phyloP scores from a whole-genome alignment of 2,113 vertebrate genomes.

The Coracopsis vasa region DNA sequence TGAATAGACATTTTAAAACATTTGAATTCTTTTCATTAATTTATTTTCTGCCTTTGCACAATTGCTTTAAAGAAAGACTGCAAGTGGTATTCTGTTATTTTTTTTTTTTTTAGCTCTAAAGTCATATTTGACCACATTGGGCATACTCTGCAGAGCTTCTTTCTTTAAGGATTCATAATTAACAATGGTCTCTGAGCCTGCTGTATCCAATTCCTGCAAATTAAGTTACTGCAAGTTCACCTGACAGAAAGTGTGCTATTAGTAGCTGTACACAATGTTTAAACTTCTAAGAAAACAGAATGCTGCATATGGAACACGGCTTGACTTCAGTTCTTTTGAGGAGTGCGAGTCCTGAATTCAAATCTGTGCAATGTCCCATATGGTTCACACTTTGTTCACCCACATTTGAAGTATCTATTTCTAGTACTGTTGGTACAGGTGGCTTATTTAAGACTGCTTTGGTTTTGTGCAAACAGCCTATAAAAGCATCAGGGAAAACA shows the following conservation, averaged over 20 bases:
- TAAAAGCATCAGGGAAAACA: constrained; percentile 16
- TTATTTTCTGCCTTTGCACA: neutral
- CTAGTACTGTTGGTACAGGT: constrained; percentile 44
- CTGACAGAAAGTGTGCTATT: neutral
- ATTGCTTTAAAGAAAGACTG: neutral
- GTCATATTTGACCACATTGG: neutral
- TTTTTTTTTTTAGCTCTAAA: neutral
- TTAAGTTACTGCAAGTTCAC: neutral
- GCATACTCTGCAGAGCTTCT: neutral
- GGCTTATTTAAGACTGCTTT: constrained; percentile 32
- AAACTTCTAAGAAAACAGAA: constrained; percentile 33
- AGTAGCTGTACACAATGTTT: neutral
- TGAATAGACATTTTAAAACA: neutral
- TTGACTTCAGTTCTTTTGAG: constrained; percentile 18
- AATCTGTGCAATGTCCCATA: neutral
- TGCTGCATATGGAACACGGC: neutral
- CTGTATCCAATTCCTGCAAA: constrained; percentile 1
- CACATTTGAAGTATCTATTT: constrained; percentile 55
- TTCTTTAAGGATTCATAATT: constrained; percentile 12
- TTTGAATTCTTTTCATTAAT: neutral
- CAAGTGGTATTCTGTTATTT: neutral
- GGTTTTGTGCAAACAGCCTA: neutral
- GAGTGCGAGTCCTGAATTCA: constrained; percentile 24
- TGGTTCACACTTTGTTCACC: constrained; percentile 49
- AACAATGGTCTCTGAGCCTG: neutral